A percentile compares a stretch with the other conserved stretches of the same genome.
Conservation (phyloP, 2,113 vertebrate genomes). For the Ranitomeya imitator region DNA sequence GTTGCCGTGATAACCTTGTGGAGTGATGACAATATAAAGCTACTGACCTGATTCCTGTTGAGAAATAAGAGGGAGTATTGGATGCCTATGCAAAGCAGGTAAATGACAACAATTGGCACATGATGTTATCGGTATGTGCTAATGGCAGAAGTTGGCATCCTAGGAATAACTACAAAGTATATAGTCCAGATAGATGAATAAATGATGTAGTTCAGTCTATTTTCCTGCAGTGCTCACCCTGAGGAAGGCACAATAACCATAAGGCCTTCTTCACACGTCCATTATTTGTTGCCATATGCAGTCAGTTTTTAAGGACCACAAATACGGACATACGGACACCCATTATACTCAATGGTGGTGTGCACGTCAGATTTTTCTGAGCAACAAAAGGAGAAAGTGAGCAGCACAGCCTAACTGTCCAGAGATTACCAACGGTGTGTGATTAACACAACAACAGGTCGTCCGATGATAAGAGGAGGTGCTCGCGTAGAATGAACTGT, state of each 20-base stretch:
- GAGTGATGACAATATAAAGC: not conserved
- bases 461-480: no score
- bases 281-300: no score
- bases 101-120: not conserved
- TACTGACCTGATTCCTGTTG: not conserved
- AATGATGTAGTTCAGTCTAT: not conserved
- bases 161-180: not conserved
- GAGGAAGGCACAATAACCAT: not conserved
- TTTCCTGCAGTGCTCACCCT: not conserved
- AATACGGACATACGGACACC: no score
- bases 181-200: not conserved
- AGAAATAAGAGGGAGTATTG: not conserved
- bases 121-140: not conserved
- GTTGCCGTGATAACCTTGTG: not conserved
- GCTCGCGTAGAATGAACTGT: no score
- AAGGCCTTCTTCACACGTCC: no score
- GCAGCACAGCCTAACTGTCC: no score
- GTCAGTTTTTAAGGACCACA: no score
- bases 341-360: no score
- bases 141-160: not conserved
- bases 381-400: no score
- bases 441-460: no score
- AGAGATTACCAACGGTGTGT: no score
- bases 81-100: not conserved
- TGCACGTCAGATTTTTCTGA: no score